Evolutionary conservation across 2,888 invertebrate species (phyloP).

Genomic region (Trissolcus brochymenae): DNA sequence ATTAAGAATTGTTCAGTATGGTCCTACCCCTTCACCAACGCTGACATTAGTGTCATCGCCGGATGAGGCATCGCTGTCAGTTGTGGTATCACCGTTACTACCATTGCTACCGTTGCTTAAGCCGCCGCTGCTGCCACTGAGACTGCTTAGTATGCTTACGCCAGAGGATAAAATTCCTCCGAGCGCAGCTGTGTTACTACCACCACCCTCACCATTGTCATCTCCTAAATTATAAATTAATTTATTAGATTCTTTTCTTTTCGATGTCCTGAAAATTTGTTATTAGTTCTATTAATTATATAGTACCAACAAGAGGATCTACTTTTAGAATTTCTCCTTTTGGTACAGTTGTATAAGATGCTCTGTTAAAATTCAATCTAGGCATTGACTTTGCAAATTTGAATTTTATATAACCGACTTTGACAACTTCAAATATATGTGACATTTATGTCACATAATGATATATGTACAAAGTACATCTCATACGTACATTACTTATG

Average conservation of each 20-base stretch:
- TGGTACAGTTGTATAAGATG: background rate
- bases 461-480: no score
- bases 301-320: no score
- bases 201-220: slow-evolving; percentile 68
- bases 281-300: slow-evolving; percentile 5
- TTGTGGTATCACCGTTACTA: slow-evolving; percentile 57
- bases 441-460: no score
- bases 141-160: slow-evolving; percentile 45
- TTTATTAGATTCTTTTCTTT: slow-evolving; percentile 15
- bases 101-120: slow-evolving; percentile 59
- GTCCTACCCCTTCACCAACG: slow-evolving; percentile 70
- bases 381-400: background rate
- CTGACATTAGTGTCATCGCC: slow-evolving; percentile 60
- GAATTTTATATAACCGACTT: no score
- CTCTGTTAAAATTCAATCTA: background rate
- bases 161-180: slow-evolving; percentile 57
- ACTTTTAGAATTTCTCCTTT: background rate
- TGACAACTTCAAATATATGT: no score
- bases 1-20: slow-evolving; percentile 55
- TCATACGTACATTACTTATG: no score
- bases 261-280: slow-evolving; percentile 6
- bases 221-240: slow-evolving; percentile 50
- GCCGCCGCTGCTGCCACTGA: slow-evolving; percentile 57
- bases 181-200: slow-evolving; percentile 77
- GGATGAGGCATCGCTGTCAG: slow-evolving; percentile 50